A percentile compares a stretch with the other conserved stretches of the same genome.
Conservation (phyloP, 2,113 vertebrate genomes). For the Peucedramus taeniatus region DNA sequence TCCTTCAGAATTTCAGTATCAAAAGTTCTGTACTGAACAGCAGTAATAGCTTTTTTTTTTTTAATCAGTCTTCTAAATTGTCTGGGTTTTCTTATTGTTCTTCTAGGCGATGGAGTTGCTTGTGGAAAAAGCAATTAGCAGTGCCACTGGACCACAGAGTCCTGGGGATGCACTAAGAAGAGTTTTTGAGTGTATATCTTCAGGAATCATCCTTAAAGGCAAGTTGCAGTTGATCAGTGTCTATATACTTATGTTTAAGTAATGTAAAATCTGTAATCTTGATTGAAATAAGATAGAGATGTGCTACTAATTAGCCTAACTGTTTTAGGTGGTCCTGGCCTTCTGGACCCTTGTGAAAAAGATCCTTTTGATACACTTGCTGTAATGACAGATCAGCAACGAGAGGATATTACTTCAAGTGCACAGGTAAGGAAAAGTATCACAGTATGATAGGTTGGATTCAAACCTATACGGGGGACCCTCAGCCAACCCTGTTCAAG, state of each 20-base stretch:
- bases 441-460: too few species aligned
- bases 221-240: conserved; percentile 34
- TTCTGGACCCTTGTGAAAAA: conserved; percentile 97
- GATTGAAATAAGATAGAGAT: background rate
- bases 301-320: background rate
- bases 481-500: too few species aligned
- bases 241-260: background rate
- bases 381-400: conserved; percentile 88
- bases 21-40: background rate
- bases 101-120: conserved; percentile 93
- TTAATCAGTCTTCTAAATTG: background rate
- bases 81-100: background rate
- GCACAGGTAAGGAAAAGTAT: conserved; percentile 80
- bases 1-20: background rate
- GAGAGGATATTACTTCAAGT: conserved; percentile 95
- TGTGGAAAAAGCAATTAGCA: conserved; percentile 97
- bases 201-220: conserved; percentile 93
- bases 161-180: conserved; percentile 93
- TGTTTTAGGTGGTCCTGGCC: conserved; percentile 86
- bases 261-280: background rate
- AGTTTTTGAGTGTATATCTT: conserved; percentile 96
- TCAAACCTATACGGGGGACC: too few species aligned
- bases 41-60: background rate
- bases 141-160: conserved; percentile 90
- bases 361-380: conserved; percentile 87